Percentiles rank a stretch among this genome's conserved stretches.
Evolutionary conservation across 2,797 vertebrate genomes (phyloP).

Genomic region (Anabas testudineus): DNA sequence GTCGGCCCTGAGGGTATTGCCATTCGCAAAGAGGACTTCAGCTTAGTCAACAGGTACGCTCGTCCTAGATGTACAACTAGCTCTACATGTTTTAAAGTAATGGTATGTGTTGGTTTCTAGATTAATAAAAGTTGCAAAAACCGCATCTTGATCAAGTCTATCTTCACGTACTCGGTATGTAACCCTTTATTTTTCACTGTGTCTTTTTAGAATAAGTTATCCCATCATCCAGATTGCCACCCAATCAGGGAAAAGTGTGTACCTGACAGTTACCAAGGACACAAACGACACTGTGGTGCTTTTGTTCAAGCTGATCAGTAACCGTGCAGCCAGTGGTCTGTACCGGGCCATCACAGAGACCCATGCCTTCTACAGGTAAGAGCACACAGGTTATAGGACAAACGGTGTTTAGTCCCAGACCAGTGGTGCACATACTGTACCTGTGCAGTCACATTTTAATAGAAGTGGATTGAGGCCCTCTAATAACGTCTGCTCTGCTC

Average conservation of each 20-base stretch:
- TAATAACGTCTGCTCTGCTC: neutral
- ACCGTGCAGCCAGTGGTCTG: slow-evolving; percentile 95
- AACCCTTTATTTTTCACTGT: neutral
- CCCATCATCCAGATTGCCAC: slow-evolving; percentile 98
- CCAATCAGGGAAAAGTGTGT: slow-evolving; percentile 97
- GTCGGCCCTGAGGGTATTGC: slow-evolving; percentile 96
- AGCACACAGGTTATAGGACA: neutral
- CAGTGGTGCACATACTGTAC: neutral
- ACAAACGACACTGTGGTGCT: slow-evolving; percentile 93
- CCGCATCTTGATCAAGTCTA: neutral
- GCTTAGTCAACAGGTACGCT: slow-evolving; percentile 90
- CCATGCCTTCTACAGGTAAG: slow-evolving; percentile 97
- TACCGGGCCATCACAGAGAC: slow-evolving; percentile 98
- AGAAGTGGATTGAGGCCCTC: neutral
- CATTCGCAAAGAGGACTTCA: slow-evolving; percentile 95
- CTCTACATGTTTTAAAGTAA: no score
- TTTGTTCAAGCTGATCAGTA: slow-evolving; percentile 97
- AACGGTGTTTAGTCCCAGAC: neutral
- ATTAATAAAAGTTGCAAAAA: neutral
- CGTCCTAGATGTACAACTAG: rapidly evolving
- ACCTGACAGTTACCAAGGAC: slow-evolving; percentile 95
- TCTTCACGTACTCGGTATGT: neutral
- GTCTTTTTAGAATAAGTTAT: slow-evolving; percentile 89
- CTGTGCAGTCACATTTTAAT: neutral
- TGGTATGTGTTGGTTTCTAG: neutral